These are phyloP conservation scores for Ganaspis brasiliensis DNA, from an alignment of 2,888 invertebrate species.

Conservation along the genomic window DNA sequence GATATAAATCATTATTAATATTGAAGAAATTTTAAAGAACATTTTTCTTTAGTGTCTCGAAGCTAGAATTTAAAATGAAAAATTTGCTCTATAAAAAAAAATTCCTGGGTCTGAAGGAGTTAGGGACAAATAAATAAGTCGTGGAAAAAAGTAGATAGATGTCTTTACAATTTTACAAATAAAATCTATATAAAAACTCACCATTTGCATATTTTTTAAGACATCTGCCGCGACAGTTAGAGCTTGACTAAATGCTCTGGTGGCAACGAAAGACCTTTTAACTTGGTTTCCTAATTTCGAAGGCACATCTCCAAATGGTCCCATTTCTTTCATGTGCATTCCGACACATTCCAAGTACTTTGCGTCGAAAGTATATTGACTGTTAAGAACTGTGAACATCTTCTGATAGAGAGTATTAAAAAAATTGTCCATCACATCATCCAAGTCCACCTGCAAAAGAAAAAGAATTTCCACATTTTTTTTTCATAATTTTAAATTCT, in stretches of 20 bases:
- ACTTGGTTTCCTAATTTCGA: constrained; percentile 94
- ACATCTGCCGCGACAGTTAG: constrained; percentile 91
- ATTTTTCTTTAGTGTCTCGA: too few species aligned
- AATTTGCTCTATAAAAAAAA: too few species aligned
- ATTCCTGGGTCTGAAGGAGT: too few species aligned
- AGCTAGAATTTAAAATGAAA: too few species aligned
- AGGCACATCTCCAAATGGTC: constrained; percentile 97
- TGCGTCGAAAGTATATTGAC: constrained; percentile 94
- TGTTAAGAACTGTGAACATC: constrained; percentile 97
- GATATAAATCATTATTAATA: too few species aligned
- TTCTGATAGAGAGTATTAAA: constrained; percentile 96
- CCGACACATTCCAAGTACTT: constrained; percentile 94
- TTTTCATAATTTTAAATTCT: too few species aligned
- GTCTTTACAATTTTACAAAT: constrained; percentile 2
- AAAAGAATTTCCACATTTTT: constrained; percentile 29
- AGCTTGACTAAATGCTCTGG: constrained; percentile 95
- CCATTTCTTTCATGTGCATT: constrained; percentile 95
- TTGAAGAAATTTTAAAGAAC: too few species aligned
- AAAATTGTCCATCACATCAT: constrained; percentile 94
- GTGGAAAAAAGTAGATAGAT: background rate
- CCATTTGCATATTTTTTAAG: constrained; percentile 89
- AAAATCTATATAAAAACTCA: constrained; percentile 73
- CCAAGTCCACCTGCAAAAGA: constrained; percentile 87
- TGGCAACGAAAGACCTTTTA: constrained; percentile 96
- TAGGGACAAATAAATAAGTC: background rate